Percentiles rank a stretch among this genome's conserved stretches.
Conservation (phyloP, 2,113 vertebrate genomes). For the Vulpes lagopus region DNA sequence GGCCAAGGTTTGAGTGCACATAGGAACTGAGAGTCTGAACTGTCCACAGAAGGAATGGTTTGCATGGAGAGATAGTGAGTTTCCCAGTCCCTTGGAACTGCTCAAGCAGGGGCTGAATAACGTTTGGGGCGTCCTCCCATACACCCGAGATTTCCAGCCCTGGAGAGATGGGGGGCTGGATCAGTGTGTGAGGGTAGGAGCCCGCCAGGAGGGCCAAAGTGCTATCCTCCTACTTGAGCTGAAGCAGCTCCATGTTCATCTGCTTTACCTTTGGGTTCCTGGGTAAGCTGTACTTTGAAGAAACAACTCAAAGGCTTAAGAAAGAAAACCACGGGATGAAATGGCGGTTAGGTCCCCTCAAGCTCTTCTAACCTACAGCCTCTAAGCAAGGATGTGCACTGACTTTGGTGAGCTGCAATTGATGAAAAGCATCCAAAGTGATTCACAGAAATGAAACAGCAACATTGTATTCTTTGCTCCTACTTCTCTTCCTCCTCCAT, state of each 20-base stretch:
- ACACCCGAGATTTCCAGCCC: background rate
- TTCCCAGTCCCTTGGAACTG: background rate
- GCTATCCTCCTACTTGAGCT: background rate
- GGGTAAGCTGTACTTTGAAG: background rate
- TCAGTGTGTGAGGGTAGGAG: background rate
- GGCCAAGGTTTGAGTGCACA: background rate
- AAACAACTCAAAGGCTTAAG: background rate
- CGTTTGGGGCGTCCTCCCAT: background rate
- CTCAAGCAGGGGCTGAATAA: background rate
- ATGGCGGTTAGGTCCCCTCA: background rate
- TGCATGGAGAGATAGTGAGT: fast-evolving
- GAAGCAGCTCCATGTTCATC: background rate
- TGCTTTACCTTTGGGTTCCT: background rate
- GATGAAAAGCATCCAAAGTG: background rate
- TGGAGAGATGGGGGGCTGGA: background rate
- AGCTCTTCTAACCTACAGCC: background rate
- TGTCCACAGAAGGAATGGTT: background rate
- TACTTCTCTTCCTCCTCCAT: background rate
- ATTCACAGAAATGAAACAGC: background rate
- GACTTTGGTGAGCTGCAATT: background rate
- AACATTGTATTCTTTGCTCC: background rate
- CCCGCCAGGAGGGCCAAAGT: background rate
- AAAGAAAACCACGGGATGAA: background rate
- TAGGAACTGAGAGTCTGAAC: background rate
- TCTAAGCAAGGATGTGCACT: fast-evolving